Evolutionary conservation across 2,888 invertebrate species (phyloP), one percentile per base, ranked within the genome.

Genomic region (Beris chalybata): DNA sequence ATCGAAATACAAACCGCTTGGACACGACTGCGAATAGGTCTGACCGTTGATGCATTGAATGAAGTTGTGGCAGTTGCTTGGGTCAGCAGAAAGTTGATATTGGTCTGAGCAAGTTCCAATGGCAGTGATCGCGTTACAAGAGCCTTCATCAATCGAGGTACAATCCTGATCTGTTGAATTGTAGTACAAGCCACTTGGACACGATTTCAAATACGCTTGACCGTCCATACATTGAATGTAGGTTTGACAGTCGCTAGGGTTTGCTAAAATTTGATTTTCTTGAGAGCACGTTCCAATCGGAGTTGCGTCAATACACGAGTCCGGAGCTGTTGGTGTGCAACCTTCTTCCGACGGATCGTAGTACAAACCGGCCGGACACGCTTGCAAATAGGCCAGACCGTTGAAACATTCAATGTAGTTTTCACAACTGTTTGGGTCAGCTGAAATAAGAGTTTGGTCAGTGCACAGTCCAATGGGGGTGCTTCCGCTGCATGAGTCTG

Each of bases 141-240:
- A 4, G 5, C 3, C 4, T 15, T 52, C 38, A 2, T 7, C 15
- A 5, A 15, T 52, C 32, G 61, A 43, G 13, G 50, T 38, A 12
- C 61, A 61, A 15, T 11, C 50, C 15, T 15, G 22, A 2, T 13
- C 11, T 32, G 7, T 6, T 12, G 32, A 4, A 22, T 22, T 38
- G 52, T 32, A 61, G 38, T 61, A 61, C 7, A 50, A 61, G 7
- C 52, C 52, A 7, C 22, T 9, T 4, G 61, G 61, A 22, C 61
- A 61, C 4, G 5, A 22, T 1, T 9, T 1, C 5, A 22, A 13
- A 4, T 22, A 13, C 6, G 13, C 32, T 4, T 29, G 32, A 7
- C 38, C 13, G 5, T 22, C 15, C 2, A 9, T 5, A n/a, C 61
- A 61, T 9, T 38, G 11, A 4, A 15, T 22, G 43, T 61, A 61